phyloP scores from a whole-genome alignment of 2,113 vertebrate species.

The Halichoeres trimaculatus region DNA sequence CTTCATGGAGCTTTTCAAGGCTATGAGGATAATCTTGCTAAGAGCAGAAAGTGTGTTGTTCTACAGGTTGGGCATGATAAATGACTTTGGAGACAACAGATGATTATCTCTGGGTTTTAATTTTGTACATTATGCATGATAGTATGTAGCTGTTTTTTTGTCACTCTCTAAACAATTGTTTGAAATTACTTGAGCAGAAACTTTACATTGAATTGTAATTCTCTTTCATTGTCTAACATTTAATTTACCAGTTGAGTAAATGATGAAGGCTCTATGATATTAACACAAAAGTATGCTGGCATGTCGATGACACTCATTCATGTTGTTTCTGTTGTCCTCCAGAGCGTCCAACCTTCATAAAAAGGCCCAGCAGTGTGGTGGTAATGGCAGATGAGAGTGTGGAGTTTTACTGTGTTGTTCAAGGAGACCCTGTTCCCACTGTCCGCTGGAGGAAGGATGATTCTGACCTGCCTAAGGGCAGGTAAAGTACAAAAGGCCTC shows the following conservation, averaged over 20 bases:
- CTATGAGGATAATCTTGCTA: constrained; percentile 57
- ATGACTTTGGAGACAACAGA: constrained; percentile 14
- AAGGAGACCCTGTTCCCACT: constrained; percentile 93
- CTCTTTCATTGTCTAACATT: too few species aligned
- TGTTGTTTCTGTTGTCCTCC: constrained; percentile 13
- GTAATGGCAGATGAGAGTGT: constrained; percentile 92
- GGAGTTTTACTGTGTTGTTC: constrained; percentile 91
- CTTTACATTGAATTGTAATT: too few species aligned
- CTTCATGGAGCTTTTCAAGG: constrained; percentile 59
- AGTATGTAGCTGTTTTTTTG: background rate
- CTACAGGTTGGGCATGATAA: constrained; percentile 21
- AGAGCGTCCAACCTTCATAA: constrained; percentile 92
- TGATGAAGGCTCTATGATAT: background rate
- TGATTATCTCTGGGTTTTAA: constrained; percentile 5
- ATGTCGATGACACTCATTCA: background rate
- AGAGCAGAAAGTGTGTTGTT: constrained; percentile 41
- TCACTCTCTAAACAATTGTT: background rate
- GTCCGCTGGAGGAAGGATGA: constrained; percentile 96
- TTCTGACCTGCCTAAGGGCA: constrained; percentile 91
- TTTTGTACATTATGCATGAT: background rate
- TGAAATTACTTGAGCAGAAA: too few species aligned
- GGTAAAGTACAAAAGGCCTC: constrained; percentile 79
- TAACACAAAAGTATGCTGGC: background rate
- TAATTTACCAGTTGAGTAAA: background rate
- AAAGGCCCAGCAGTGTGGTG: constrained; percentile 90